A percentile compares a stretch with the other conserved stretches of the same genome.
These are phyloP conservation scores for Leucophenga varia DNA, from an alignment of 1,140 invertebrate species.

Conservation along the genomic window DNA sequence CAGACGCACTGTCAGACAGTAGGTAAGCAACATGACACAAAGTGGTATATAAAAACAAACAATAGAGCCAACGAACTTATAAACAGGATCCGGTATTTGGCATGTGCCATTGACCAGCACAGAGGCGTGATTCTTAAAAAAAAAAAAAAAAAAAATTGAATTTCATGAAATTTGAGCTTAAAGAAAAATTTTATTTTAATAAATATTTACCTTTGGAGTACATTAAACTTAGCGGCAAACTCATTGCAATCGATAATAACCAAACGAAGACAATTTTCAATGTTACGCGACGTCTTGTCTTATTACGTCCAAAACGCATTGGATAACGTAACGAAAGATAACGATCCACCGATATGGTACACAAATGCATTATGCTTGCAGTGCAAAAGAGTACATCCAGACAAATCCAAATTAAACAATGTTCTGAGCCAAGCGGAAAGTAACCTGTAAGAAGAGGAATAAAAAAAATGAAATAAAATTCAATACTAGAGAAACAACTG, in stretches of 20 bases:
- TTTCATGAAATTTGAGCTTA: constrained; percentile 3
- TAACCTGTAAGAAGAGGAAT: constrained; percentile 66
- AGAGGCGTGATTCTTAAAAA: constrained; percentile 73
- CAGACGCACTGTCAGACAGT: constrained; percentile 83
- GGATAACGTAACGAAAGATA: constrained; percentile 83
- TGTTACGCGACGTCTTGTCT: constrained; percentile 80
- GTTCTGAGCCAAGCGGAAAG: constrained; percentile 77
- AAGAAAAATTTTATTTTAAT: not conserved
- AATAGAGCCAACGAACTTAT: constrained; percentile 90
- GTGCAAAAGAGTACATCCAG: constrained; percentile 94
- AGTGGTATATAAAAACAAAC: constrained; percentile 96
- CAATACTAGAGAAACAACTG: too few species aligned
- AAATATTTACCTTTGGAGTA: constrained; percentile 73
- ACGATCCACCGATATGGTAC: constrained; percentile 92
- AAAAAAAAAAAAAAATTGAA: constrained; percentile 28
- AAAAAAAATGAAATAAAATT: constrained; percentile 1
- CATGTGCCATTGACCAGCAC: constrained; percentile 78
- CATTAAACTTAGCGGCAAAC: constrained; percentile 81
- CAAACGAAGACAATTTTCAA: constrained; percentile 90
- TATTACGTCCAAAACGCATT: constrained; percentile 87
- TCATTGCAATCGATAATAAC: constrained; percentile 86
- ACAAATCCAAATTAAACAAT: constrained; percentile 85
- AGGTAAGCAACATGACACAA: constrained; percentile 91
- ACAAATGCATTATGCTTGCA: constrained; percentile 93
- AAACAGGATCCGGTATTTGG: constrained; percentile 83